A percentile compares a stretch with the other conserved stretches of the same genome.
These are phyloP conservation scores for Limnothrissa miodon DNA, from an alignment of 2,113 vertebrate species.

Conservation along the genomic window DNA sequence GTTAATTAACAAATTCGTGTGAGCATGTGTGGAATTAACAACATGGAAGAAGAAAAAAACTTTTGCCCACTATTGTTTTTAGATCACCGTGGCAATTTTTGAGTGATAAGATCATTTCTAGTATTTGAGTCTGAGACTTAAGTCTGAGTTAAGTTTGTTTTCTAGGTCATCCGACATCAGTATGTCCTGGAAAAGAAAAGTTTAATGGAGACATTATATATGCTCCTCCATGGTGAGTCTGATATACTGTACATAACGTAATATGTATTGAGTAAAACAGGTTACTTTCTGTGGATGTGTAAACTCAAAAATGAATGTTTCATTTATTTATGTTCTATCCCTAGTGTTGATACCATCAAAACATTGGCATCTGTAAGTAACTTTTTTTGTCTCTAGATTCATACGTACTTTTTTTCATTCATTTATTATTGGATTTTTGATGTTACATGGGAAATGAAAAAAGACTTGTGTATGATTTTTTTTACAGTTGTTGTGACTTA, in stretches of 20 bases:
- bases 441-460: too few relatives aligned
- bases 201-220: neutral
- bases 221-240: slow-evolving; percentile 29
- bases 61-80: too few relatives aligned
- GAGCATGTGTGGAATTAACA: too few relatives aligned
- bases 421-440: too few relatives aligned
- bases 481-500: too few relatives aligned
- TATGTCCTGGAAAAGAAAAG: neutral
- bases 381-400: neutral
- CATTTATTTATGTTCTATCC: neutral
- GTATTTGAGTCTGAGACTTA: neutral
- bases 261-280: neutral
- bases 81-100: neutral
- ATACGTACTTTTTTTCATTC: too few relatives aligned
- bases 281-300: neutral
- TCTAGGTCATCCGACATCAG: slow-evolving; percentile 9
- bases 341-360: neutral
- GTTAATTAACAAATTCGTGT: too few relatives aligned
- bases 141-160: neutral
- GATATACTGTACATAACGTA: neutral
- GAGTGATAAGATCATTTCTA: neutral
- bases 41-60: too few relatives aligned
- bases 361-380: neutral
- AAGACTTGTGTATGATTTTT: too few relatives aligned
- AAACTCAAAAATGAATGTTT: neutral